Conservation (phyloP, 2,888 invertebrate genomes). For the Microdon myrmicae region DNA sequence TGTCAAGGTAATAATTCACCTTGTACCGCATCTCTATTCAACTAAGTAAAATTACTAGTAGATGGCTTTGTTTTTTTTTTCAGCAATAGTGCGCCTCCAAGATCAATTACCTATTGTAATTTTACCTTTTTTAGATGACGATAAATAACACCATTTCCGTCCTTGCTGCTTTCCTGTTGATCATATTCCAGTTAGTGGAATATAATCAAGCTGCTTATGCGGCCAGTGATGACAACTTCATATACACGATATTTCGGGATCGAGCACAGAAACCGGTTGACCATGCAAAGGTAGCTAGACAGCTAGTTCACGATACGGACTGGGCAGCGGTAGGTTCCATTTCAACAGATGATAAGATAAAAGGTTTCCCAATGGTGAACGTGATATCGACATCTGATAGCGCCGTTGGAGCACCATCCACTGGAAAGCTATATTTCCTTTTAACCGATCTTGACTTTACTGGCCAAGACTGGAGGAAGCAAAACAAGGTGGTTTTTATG, state of each 20-base stretch:
- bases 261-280: constrained; percentile 53
- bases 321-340: constrained; percentile 65
- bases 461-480: constrained; percentile 61
- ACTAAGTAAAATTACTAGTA: too few species aligned
- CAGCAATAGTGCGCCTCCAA: too few species aligned
- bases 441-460: constrained; percentile 66
- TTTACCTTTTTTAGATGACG: too few species aligned
- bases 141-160: too few species aligned
- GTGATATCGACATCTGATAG: constrained; percentile 65
- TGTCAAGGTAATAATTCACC: too few species aligned
- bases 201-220: constrained; percentile 57
- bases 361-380: constrained; percentile 66
- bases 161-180: too few species aligned
- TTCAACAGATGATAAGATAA: constrained; percentile 58
- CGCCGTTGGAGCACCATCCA: constrained; percentile 55
- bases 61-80: too few species aligned
- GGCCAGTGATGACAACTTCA: constrained; percentile 56
- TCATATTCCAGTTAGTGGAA: too few species aligned
- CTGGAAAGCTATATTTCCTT: constrained; percentile 63
- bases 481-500: constrained; percentile 62
- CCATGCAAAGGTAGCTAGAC: constrained; percentile 63
- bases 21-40: too few species aligned
- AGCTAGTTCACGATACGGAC: constrained; percentile 61
- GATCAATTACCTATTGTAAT: too few species aligned
- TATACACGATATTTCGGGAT: constrained; percentile 56